Conservation (phyloP, 2,888 invertebrate species). For the Plagiodera versicolora region DNA sequence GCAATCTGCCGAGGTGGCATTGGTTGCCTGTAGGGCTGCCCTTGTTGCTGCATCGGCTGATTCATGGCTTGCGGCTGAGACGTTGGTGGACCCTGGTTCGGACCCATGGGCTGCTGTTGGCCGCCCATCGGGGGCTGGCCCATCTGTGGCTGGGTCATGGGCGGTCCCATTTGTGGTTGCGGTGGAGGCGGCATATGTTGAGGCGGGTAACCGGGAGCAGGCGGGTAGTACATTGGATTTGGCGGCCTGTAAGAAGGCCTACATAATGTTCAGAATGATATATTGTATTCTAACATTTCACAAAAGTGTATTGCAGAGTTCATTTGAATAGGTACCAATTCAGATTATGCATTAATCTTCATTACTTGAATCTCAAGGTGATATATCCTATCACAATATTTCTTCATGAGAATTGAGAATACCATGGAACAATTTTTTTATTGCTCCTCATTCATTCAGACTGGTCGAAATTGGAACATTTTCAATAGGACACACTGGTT, state of each 20-base stretch:
- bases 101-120: constrained; percentile 32
- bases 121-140: constrained; percentile 32
- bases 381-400: no score
- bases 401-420: no score
- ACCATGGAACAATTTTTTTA: no score
- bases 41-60: constrained; percentile 38
- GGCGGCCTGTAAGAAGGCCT: constrained; percentile 46
- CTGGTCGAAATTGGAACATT: no score
- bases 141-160: constrained; percentile 46
- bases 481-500: no score
- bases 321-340: no score
- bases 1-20: constrained; percentile 36
- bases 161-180: constrained; percentile 52
- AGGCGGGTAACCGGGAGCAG: constrained; percentile 53
- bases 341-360: no score
- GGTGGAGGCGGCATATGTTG: constrained; percentile 49
- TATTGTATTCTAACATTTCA: no score
- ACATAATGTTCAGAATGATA: constrained; percentile 17
- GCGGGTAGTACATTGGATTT: constrained; percentile 50
- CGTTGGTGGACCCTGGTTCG: constrained; percentile 29
- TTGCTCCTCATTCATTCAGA: no score
- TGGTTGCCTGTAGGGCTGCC: constrained; percentile 25
- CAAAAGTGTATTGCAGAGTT: no score
- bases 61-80: constrained; percentile 36
- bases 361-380: no score